phyloP scores from a whole-genome alignment of 2,888 invertebrate species.

The Drosophila merina region DNA sequence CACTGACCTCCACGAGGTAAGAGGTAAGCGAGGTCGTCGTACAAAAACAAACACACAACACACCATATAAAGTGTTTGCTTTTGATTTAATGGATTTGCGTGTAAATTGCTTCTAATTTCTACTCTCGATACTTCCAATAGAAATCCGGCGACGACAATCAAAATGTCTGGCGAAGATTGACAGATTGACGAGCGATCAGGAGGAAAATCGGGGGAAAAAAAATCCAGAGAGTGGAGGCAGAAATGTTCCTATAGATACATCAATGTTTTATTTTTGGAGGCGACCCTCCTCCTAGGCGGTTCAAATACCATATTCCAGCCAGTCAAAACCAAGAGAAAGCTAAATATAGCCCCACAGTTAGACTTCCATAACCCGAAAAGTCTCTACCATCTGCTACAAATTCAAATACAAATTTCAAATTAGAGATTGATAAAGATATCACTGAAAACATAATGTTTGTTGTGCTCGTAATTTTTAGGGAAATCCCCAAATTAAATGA shows the following conservation, averaged over 20 bases:
- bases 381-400: not conserved
- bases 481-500: not conserved
- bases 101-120: conserved; percentile 62
- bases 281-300: conserved; percentile 14
- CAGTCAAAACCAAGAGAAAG: conserved; percentile 21
- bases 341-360: conserved; percentile 25
- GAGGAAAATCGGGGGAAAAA: conserved; percentile 16
- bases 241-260: conserved; percentile 22
- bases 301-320: conserved; percentile 22
- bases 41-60: conserved; percentile 14
- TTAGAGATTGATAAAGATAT: not conserved
- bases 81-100: conserved; percentile 51
- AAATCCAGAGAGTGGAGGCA: conserved; percentile 3
- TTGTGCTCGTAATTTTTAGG: not conserved
- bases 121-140: conserved; percentile 21
- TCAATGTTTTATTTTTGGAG: conserved; percentile 41
- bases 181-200: conserved; percentile 65
- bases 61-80: conserved; percentile 39
- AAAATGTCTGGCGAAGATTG: conserved; percentile 64
- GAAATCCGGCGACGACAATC: conserved; percentile 57
- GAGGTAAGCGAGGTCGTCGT: conserved; percentile 50
- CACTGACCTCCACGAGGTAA: conserved; percentile 57
- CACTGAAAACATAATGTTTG: not conserved
- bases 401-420: not conserved
- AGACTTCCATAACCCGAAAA: conserved; percentile 17